Evolutionary conservation across 2,888 invertebrate genomes (phyloP).

Genomic region (Panopea generosa): DNA sequence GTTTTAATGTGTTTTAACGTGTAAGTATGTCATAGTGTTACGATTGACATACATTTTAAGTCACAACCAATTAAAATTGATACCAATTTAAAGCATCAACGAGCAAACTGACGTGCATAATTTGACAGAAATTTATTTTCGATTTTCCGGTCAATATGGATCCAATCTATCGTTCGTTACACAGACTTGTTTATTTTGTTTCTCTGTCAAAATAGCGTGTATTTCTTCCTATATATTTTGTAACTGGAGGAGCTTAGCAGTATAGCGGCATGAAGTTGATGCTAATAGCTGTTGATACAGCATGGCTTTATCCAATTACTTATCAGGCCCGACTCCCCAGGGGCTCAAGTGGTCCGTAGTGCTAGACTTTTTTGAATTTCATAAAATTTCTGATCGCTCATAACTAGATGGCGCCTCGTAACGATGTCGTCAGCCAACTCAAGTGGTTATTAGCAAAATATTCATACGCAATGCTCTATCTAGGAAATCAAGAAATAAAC

Average conservation of each 20-base stretch:
- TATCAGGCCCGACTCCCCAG: constrained; percentile 46
- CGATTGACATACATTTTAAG: background rate
- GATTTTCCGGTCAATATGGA: constrained; percentile 38
- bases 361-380: constrained; percentile 45
- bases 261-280: constrained; percentile 49
- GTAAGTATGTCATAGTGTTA: too few species aligned
- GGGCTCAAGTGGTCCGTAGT: constrained; percentile 39
- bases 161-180: constrained; percentile 30
- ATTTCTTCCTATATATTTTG: constrained; percentile 53
- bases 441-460: constrained; percentile 43
- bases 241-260: constrained; percentile 47
- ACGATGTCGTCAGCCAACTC: constrained; percentile 45
- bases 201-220: constrained; percentile 52
- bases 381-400: constrained; percentile 25
- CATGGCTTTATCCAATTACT: constrained; percentile 62
- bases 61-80: constrained; percentile 27
- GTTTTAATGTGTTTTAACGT: too few species aligned
- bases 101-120: constrained; percentile 14
- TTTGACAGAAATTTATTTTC: constrained; percentile 33
- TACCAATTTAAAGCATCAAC: too few species aligned
- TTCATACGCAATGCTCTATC: constrained; percentile 56
- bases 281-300: constrained; percentile 56
- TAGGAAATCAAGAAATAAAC: constrained; percentile 41
- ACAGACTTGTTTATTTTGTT: constrained; percentile 53
- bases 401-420: constrained; percentile 53